A percentile compares a stretch with the other conserved stretches of the same genome.
These are phyloP conservation scores for Acipenser ruthenus DNA, from an alignment of 2,797 vertebrate species.

Conservation along the genomic window DNA sequence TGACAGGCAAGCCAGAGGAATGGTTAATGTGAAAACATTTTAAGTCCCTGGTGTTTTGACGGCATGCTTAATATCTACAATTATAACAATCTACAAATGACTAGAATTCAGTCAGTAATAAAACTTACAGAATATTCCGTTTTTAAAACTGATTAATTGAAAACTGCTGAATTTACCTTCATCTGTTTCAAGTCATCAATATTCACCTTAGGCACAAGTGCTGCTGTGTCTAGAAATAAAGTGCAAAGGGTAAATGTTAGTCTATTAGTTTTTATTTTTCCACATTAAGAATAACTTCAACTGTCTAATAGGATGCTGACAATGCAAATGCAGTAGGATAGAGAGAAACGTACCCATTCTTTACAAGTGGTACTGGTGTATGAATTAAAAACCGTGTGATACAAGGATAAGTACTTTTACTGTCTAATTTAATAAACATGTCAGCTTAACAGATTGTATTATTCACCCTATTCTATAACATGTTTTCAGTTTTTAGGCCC, in stretches of 20 bases:
- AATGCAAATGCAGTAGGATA: too few species aligned
- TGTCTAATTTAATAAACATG: too few species aligned
- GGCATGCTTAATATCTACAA: neutral
- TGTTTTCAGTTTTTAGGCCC: too few species aligned
- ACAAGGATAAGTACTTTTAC: too few species aligned
- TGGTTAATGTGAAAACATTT: constrained; percentile 1
- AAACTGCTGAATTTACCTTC: constrained; percentile 66
- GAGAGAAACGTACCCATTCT: too few species aligned
- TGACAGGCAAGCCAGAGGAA: neutral
- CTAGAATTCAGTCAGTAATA: neutral
- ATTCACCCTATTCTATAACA: too few species aligned
- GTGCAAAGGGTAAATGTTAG: constrained; percentile 7
- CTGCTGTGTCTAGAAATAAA: constrained; percentile 61
- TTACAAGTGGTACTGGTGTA: too few species aligned
- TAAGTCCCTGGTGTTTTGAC: neutral
- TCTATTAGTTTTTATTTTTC: too few species aligned
- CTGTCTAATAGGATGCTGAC: too few species aligned
- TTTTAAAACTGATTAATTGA: constrained; percentile 15
- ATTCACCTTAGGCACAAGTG: constrained; percentile 79
- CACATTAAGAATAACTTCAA: too few species aligned
- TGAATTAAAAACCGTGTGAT: too few species aligned
- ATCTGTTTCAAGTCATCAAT: constrained; percentile 96
- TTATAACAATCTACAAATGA: neutral
- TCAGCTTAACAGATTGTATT: too few species aligned
- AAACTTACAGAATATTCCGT: neutral